Conservation (phyloP, 2,888 invertebrate genomes). For the Hyalella azteca region DNA sequence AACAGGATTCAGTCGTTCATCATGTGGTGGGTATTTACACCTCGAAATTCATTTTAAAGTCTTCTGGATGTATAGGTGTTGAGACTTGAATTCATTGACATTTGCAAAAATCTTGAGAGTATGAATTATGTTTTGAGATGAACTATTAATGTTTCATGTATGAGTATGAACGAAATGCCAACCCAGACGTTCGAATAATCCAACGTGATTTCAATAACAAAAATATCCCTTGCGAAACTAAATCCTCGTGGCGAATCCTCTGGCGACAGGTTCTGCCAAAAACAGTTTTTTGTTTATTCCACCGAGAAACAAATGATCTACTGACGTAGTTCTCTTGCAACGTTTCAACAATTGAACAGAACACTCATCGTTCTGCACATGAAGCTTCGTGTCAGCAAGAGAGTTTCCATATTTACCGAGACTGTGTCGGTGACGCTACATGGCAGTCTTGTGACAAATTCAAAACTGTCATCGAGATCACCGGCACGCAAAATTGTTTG, state of each 20-base stretch:
- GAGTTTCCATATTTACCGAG: background rate
- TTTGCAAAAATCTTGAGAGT: no score
- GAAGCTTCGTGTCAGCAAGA: background rate
- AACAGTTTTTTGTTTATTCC: slow-evolving; percentile 18
- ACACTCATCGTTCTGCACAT: background rate
- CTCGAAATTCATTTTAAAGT: no score
- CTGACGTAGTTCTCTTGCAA: background rate
- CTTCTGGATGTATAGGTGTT: no score
- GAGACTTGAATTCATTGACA: no score
- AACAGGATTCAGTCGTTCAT: no score
- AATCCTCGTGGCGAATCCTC: slow-evolving; percentile 6
- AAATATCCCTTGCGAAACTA: background rate
- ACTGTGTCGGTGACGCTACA: background rate
- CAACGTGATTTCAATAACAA: background rate
- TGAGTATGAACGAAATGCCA: no score
- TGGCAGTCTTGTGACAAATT: slow-evolving; percentile 27
- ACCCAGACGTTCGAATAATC: no score
- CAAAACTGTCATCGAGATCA: slow-evolving; percentile 19
- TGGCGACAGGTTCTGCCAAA: slow-evolving; percentile 14
- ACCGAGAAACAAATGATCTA: slow-evolving; percentile 16
- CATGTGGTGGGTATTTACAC: no score
- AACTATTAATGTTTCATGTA: no score
- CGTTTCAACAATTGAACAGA: background rate
- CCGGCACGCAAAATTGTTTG: slow-evolving; percentile 13
- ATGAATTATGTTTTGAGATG: no score